A percentile compares a stretch with the other conserved stretches of the same genome.
phyloP scores from a whole-genome alignment of 2,888 invertebrate species.

The Heteromurus nitidus region DNA sequence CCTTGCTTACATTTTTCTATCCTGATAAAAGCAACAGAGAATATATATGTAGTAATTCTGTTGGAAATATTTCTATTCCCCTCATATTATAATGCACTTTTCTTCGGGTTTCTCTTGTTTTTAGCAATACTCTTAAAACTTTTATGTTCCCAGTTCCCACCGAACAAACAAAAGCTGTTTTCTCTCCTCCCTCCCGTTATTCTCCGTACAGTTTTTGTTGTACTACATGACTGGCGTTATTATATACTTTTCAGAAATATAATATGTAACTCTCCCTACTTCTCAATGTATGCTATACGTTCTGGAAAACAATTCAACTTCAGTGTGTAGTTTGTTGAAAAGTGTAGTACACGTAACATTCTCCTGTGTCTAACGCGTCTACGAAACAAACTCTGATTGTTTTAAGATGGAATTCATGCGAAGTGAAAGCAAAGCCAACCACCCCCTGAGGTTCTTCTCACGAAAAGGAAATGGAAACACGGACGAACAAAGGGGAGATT shows the following conservation, averaged over 20 bases:
- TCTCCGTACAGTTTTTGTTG: background rate
- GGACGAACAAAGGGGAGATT: slow-evolving; percentile 19
- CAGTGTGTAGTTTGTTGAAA: slow-evolving; percentile 13
- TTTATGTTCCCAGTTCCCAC: slow-evolving; percentile 48
- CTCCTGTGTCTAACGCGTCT: background rate
- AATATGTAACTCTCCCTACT: too few species aligned
- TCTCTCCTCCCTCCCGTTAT: background rate
- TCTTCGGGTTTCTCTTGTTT: slow-evolving; percentile 10
- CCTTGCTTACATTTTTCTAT: background rate
- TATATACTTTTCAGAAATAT: background rate
- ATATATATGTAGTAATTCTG: too few species aligned
- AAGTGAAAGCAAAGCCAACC: slow-evolving; percentile 29
- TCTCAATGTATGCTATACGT: background rate
- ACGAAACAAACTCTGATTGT: slow-evolving; percentile 41
- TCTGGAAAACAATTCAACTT: too few species aligned
- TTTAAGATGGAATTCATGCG: slow-evolving; percentile 49
- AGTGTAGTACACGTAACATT: background rate
- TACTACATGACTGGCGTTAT: background rate
- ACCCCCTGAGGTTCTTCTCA: slow-evolving; percentile 50
- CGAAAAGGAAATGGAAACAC: slow-evolving; percentile 36
- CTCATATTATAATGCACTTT: slow-evolving; percentile 21
- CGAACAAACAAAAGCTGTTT: slow-evolving; percentile 54
- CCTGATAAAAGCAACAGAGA: too few species aligned
- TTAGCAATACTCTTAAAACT: slow-evolving; percentile 44
- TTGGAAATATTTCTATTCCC: slow-evolving; percentile 12